phyloP scores from a whole-genome alignment of 2,888 invertebrate genomes.

The Campoplex nolae region DNA sequence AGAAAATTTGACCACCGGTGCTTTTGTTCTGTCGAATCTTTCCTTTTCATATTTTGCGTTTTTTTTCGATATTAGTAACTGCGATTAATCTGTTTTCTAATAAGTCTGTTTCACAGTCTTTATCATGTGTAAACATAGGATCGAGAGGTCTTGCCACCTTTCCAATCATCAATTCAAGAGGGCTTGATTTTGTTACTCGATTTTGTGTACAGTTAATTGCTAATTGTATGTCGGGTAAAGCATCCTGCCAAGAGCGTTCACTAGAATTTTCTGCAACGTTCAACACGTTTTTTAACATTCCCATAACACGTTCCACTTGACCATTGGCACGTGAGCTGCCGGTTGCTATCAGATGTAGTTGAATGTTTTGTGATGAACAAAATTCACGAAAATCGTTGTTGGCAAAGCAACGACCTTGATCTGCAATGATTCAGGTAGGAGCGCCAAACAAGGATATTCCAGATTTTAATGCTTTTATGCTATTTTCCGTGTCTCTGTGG shows the following conservation, averaged over 20 bases:
- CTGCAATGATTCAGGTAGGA: constrained; percentile 9
- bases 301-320: background rate
- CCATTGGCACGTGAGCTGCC: constrained; percentile 5
- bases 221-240: constrained; percentile 3
- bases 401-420: constrained; percentile 6
- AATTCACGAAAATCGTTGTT: constrained; percentile 13
- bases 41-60: background rate
- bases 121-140: background rate
- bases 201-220: background rate
- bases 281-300: background rate
- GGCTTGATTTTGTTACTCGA: constrained; percentile 3
- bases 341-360: background rate
- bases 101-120: background rate
- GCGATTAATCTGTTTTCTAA: background rate
- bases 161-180: background rate
- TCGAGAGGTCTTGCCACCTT: background rate
- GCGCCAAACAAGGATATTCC: constrained; percentile 1
- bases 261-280: background rate
- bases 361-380: background rate
- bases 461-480: background rate
- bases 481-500: background rate
- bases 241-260: constrained; percentile 8
- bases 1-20: background rate
- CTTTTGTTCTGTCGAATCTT: constrained; percentile 8
- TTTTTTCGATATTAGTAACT: background rate